These are phyloP conservation scores for Ophion ventricosus DNA, from an alignment of 2,888 invertebrate genomes.

Conservation along the genomic window DNA sequence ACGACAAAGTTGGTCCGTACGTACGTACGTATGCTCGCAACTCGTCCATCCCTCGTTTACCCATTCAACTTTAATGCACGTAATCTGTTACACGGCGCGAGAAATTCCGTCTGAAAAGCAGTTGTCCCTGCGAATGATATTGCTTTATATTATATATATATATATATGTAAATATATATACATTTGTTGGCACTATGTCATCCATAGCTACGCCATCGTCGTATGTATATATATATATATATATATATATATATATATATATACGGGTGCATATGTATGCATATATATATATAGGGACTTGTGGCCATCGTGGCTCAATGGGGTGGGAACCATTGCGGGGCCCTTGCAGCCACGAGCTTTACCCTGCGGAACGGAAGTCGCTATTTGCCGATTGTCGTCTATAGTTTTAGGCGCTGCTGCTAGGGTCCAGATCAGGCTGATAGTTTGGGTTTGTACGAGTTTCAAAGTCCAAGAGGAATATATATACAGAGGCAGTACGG, in stretches of 20 bases:
- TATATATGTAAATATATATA: not conserved
- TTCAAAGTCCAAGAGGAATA: not conserved
- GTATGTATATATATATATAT: no score
- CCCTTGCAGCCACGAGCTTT: not conserved
- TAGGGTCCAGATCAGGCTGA: not conserved
- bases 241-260: not conserved
- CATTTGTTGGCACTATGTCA: not conserved
- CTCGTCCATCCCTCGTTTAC: constrained; percentile 40
- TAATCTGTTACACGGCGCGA: constrained; percentile 19
- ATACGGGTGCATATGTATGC: not conserved
- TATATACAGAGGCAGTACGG: not conserved
- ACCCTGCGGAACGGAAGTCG: not conserved
- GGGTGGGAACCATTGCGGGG: not conserved
- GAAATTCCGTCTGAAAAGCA: constrained; percentile 50
- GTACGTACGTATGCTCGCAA: constrained; percentile 12
- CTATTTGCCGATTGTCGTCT: not conserved
- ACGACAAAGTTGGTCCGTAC: constrained; percentile 61
- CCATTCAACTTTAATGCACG: constrained; percentile 45
- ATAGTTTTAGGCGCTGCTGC: not conserved
- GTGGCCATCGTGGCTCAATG: not conserved
- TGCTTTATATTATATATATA: not conserved
- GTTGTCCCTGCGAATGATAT: constrained; percentile 43
- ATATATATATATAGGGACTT: not conserved
- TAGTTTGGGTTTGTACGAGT: not conserved
- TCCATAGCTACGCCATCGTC: not conserved